Evolutionary conservation across 2,113 vertebrate species (phyloP).

Genomic region (Cyanocitta stelleri): DNA sequence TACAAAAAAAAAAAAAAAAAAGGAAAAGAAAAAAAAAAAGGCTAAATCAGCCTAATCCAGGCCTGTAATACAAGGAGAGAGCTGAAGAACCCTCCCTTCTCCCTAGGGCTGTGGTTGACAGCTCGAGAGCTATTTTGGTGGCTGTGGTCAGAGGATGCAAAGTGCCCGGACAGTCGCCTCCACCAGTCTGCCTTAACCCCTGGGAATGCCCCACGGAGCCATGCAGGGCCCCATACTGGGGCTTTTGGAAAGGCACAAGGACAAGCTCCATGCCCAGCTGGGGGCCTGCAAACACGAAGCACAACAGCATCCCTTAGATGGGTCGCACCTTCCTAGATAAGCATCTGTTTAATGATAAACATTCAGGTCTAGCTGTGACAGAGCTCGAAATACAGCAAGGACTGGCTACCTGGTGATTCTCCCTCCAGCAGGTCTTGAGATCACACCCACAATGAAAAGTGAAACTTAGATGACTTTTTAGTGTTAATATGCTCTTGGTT

Average conservation of each 20-base stretch:
- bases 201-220: neutral
- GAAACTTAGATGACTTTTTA: neutral
- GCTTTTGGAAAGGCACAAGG: neutral
- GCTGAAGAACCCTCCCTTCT: neutral
- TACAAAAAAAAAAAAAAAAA: neutral
- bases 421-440: neutral
- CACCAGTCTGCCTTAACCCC: neutral
- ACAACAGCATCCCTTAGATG: neutral
- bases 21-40: neutral
- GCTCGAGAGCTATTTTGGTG: neutral
- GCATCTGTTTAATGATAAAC: neutral
- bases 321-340: neutral
- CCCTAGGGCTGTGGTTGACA: neutral
- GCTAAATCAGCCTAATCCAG: conserved; percentile 15
- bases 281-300: neutral
- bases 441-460: neutral
- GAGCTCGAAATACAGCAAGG: neutral
- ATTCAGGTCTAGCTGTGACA: neutral
- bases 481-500: neutral
- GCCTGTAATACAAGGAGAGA: neutral
- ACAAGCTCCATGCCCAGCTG: neutral
- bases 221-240: accelerated
- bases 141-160: neutral
- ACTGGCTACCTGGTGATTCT: neutral
- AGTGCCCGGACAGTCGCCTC: accelerated